Base-by-base conservation (phyloP, 2,888 invertebrate species). In the Fabriciana adippe region DNA sequence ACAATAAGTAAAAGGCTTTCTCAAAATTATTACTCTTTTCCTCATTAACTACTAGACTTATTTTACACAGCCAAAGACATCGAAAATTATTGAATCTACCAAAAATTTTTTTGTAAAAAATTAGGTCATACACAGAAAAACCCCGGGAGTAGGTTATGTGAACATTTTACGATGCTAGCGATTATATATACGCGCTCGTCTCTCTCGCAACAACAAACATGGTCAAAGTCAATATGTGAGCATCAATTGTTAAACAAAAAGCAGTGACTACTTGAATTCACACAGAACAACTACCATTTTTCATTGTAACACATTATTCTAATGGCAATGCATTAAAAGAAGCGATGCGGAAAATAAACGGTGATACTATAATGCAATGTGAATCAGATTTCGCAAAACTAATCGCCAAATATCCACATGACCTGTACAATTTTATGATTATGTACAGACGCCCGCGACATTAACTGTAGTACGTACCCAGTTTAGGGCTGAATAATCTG, bases 81-180 rank as follows among this genome's bases (percentile, higher is more conserved):
- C 87, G 80, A 89, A 90, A 88, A 86, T 87, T 87, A 84, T 82
- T 83, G 76, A 87, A 85, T 89, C 87, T 89, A 90, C 86, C 60
- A 68, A 67, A 77, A 84, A 83, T 74, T 26, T 74, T 79, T 79
- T 85, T 79, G 76, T 85, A 83, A 85, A 88, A 88, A 86, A 78
- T 79, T 78, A 81, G 81, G 79, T 85, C 83, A 82, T 78, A 81
- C 80, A 86, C 80, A 41, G 81, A 84, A 81, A 81, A 79, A 81
- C 81, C 84, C 85, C 81, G 79, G 77, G 74, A 73, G 76, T 86
- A 92, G 92, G 92, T 91, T 83, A 92, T 92, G 92, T 93, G 93
- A 93, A 93, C 93, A 93, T 93, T 92, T 92, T 92, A 93, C 93
- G 93, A 93, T 92, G 90, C 90, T 90, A 92, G 89, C 92, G 92